A percentile compares a stretch with the other conserved stretches of the same genome.
Conservation (phyloP, 2,113 vertebrate species). For the Hipposideros armiger region DNA sequence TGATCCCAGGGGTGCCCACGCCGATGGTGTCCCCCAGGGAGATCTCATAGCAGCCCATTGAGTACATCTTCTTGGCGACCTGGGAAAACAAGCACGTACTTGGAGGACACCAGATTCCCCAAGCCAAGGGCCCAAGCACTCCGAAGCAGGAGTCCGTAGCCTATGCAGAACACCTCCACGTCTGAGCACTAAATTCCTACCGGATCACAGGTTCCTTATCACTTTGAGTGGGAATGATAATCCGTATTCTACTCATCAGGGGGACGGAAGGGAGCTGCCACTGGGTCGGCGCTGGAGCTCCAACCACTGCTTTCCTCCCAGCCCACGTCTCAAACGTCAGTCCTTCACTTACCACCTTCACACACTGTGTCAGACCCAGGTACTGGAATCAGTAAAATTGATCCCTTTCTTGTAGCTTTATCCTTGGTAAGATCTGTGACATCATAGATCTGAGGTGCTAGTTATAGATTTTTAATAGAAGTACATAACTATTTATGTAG, state of each 20-base stretch:
- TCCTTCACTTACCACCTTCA: not conserved
- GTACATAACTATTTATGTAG: not conserved
- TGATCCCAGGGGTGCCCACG: slow-evolving; percentile 95
- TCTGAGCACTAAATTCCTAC: not conserved
- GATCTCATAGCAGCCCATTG: slow-evolving; percentile 99
- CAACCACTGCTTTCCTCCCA: not conserved
- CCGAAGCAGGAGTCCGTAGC: not conserved
- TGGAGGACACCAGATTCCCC: not conserved
- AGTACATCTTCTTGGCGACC: slow-evolving; percentile 95
- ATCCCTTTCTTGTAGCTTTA: not conserved
- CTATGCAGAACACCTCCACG: not conserved
- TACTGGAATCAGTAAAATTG: accelerated
- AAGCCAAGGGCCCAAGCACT: not conserved
- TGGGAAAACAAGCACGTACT: slow-evolving; percentile 79
- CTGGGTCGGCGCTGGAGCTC: accelerated
- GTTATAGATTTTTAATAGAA: not conserved
- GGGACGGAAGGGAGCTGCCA: accelerated
- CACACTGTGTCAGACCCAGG: accelerated
- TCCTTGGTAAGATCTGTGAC: not conserved
- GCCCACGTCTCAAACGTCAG: not conserved
- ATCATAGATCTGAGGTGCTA: not conserved
- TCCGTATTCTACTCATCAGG: not conserved
- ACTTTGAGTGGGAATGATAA: not conserved
- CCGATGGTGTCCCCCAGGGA: slow-evolving; percentile 98
- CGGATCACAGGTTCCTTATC: not conserved